Evolutionary conservation across 2,888 invertebrate genomes (phyloP).

Genomic region (Trilocha varians): DNA sequence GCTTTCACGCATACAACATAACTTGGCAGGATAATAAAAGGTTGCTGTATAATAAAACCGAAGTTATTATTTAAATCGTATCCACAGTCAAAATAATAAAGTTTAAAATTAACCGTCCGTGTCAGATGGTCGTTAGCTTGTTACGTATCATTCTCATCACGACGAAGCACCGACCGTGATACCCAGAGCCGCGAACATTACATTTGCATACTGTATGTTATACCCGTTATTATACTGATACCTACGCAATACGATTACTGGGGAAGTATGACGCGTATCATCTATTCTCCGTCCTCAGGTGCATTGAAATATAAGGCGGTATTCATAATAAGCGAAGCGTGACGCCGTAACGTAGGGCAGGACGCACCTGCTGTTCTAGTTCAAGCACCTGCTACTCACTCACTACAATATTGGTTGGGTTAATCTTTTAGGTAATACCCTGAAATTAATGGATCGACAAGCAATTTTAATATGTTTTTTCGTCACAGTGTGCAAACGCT

Average conservation of each 20-base stretch:
- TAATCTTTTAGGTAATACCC: not conserved
- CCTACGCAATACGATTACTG: not conserved
- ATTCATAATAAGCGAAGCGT: slow-evolving; percentile 27
- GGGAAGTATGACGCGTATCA: not conserved
- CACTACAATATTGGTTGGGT: not conserved
- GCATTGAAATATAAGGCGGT: no score
- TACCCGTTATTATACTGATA: not conserved
- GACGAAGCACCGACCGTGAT: not conserved
- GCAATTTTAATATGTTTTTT: not conserved
- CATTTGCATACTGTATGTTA: not conserved
- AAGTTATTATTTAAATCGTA: not conserved
- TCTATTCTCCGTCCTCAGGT: no score
- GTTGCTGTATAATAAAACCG: not conserved
- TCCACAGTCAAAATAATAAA: not conserved
- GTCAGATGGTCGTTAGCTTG: not conserved
- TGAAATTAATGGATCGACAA: not conserved
- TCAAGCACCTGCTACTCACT: slow-evolving; percentile 20
- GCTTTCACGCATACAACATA: no score
- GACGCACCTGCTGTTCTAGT: slow-evolving; percentile 35
- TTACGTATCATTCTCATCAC: not conserved
- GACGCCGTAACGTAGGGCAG: slow-evolving; percentile 14
- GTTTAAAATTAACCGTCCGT: not conserved
- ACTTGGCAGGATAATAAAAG: not conserved
- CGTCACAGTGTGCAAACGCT: slow-evolving; percentile 3
- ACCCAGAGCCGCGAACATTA: not conserved